Conservation (phyloP, 2,113 vertebrate genomes). For the Gobius niger region DNA sequence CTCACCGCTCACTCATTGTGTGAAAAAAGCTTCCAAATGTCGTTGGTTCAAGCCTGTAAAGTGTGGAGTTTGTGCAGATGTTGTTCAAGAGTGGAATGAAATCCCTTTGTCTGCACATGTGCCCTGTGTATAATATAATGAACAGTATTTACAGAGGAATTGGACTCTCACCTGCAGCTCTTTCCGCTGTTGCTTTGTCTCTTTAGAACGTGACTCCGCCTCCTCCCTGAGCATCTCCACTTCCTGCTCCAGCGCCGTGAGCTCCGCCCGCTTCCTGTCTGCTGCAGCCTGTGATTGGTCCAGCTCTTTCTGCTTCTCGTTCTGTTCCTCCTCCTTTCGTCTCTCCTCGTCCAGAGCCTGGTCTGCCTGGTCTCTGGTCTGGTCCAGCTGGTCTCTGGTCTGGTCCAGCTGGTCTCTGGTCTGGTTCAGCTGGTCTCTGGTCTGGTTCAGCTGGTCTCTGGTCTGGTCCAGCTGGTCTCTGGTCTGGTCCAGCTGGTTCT, state of each 20-base stretch:
- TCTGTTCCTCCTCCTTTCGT: not conserved
- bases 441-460: not conserved
- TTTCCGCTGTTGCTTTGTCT: not conserved
- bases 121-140: too few relatives aligned
- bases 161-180: conserved; percentile 30
- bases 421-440: not conserved
- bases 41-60: too few relatives aligned
- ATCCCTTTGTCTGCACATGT: too few relatives aligned
- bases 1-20: too few relatives aligned
- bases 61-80: too few relatives aligned
- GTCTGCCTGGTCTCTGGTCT: not conserved
- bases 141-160: not conserved
- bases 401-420: not conserved
- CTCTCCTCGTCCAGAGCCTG: not conserved
- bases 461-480: not conserved
- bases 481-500: conserved; percentile 9
- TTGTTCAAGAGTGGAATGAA: too few relatives aligned
- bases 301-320: not conserved
- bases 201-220: not conserved
- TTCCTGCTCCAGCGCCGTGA: conserved; percentile 21
- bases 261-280: conserved; percentile 7
- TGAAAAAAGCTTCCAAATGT: too few relatives aligned
- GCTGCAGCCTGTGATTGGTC: not conserved
- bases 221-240: conserved; percentile 2
- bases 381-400: not conserved